Conservation (phyloP, 2,888 invertebrate species). For the Melinaea marsaeus region DNA sequence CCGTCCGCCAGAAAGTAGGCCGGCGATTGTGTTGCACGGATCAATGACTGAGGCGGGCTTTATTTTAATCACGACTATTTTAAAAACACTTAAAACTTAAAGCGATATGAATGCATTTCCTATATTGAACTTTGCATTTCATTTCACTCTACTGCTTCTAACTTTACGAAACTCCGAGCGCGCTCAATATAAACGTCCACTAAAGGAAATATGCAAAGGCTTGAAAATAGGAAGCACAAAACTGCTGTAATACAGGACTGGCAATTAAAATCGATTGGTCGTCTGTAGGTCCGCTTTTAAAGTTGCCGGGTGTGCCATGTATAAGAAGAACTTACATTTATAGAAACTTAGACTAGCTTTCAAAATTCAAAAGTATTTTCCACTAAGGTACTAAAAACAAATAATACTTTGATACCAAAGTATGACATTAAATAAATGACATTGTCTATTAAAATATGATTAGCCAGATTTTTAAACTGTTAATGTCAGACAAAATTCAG, state of each 20-base stretch:
- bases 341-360: background rate
- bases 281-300: conserved; percentile 18
- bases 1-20: conserved; percentile 57
- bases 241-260: conserved; percentile 21
- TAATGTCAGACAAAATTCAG: too few relatives aligned
- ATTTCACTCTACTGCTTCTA: conserved; percentile 20
- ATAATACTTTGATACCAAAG: background rate
- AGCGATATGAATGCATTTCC: conserved; percentile 10
- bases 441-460: background rate
- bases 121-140: conserved; percentile 16
- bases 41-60: conserved; percentile 26
- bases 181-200: conserved; percentile 28
- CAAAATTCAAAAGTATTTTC: background rate
- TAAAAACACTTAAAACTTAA: conserved; percentile 3
- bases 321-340: background rate
- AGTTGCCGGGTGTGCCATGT: conserved; percentile 13
- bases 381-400: background rate
- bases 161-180: conserved; percentile 13
- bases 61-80: background rate
- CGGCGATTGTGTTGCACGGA: conserved; percentile 30
- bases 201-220: conserved; percentile 19
- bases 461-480: too few relatives aligned
- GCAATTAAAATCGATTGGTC: conserved; percentile 27
- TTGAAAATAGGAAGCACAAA: conserved; percentile 17
- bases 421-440: background rate